Percentiles rank a stretch among this genome's conserved stretches.
These are phyloP conservation scores for Pyrrhia umbra DNA, from an alignment of 2,888 invertebrate genomes.

Conservation along the genomic window DNA sequence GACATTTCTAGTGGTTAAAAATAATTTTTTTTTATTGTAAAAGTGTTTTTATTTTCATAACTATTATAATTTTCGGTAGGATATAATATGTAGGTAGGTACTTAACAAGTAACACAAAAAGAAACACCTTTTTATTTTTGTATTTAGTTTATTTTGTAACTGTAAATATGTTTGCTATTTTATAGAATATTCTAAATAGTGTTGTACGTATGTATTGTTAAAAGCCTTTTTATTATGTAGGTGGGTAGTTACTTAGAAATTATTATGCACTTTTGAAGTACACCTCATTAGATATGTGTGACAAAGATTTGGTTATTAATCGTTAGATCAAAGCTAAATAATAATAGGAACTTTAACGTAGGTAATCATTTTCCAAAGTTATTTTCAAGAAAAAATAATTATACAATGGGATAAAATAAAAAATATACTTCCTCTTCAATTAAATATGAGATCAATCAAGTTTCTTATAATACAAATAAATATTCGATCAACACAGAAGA, in stretches of 20 bases:
- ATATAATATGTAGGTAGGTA: no score
- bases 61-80: no score
- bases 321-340: background rate
- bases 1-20: no score
- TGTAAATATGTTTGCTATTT: conserved; percentile 17
- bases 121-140: background rate
- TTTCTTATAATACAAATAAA: background rate
- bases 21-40: no score
- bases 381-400: background rate
- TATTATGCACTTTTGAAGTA: background rate
- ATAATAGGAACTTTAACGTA: background rate
- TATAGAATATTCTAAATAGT: background rate
- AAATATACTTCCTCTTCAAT: background rate
- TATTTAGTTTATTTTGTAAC: conserved; percentile 31
- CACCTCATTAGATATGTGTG: background rate
- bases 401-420: no score
- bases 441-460: conserved; percentile 25
- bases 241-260: background rate
- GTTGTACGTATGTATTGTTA: background rate
- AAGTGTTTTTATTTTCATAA: no score
- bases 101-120: no score
- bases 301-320: background rate
- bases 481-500: background rate
- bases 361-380: background rate
- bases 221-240: no score